These are phyloP conservation scores for Drosophila dunni DNA, from an alignment of 1,140 invertebrate genomes.

Conservation along the genomic window DNA sequence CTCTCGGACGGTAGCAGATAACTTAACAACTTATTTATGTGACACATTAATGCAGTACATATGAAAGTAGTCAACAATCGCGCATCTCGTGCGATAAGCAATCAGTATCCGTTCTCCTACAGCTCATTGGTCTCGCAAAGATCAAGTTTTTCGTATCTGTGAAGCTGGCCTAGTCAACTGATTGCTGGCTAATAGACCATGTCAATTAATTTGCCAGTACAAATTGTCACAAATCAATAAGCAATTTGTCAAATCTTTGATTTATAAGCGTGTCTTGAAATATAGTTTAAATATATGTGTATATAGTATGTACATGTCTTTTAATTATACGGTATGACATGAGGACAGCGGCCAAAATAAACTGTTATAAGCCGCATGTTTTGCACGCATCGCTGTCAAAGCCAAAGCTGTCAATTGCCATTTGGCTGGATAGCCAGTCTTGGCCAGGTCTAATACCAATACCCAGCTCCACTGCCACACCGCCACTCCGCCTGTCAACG, in stretches of 20 bases:
- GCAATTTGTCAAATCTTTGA: constrained; percentile 49
- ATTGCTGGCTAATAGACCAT: constrained; percentile 3
- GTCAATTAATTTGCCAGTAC: constrained; percentile 29
- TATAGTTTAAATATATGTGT: constrained; percentile 16
- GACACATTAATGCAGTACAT: constrained; percentile 45
- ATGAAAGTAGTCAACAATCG: constrained; percentile 21
- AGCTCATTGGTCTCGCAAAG: too few species aligned
- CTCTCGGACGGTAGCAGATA: too few species aligned
- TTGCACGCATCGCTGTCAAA: constrained; percentile 40
- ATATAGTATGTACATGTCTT: constrained; percentile 9
- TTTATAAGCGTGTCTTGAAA: constrained; percentile 26
- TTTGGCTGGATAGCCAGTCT: constrained; percentile 22
- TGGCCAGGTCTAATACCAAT: background rate
- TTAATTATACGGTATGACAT: constrained; percentile 37
- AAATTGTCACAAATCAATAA: constrained; percentile 48
- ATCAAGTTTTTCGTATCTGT: background rate
- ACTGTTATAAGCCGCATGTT: constrained; percentile 57
- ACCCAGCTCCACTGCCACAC: constrained; percentile 1
- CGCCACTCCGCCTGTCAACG: constrained; percentile 29
- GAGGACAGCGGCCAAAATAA: constrained; percentile 38
- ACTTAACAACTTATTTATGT: constrained; percentile 10
- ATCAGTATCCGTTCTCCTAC: background rate
- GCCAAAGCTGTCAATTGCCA: constrained; percentile 41
- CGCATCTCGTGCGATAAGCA: constrained; percentile 8
- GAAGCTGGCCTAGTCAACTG: background rate